phyloP scores from a whole-genome alignment of 2,797 vertebrate genomes.

The Clarias platycephalus region DNA sequence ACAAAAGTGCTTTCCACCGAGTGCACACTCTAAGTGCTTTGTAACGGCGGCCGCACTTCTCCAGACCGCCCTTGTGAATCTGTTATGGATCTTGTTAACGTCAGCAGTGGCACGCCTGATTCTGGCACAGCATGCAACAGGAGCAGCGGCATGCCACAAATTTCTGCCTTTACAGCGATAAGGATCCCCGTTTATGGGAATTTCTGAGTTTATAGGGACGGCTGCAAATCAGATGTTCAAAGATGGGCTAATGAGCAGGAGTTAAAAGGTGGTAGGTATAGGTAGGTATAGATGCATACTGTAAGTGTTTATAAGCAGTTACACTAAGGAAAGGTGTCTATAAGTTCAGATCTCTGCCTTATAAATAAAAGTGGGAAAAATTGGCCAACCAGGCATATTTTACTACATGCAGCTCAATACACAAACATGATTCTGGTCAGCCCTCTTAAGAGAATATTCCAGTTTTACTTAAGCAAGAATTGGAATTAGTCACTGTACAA shows the following conservation, averaged over 20 bases:
- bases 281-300: conserved; percentile 5
- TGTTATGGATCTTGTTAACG: conserved; percentile 52
- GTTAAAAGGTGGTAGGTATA: conserved; percentile 27
- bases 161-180: conserved; percentile 21
- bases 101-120: conserved; percentile 42
- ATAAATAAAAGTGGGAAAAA: not conserved
- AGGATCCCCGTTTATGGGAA: conserved; percentile 33
- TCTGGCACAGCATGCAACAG: conserved; percentile 36
- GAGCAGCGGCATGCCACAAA: conserved; percentile 14
- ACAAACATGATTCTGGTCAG: not conserved
- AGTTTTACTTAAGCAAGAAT: not conserved
- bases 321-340: not conserved
- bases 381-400: not conserved
- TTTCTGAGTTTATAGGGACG: conserved; percentile 36
- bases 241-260: conserved; percentile 10
- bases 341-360: not conserved
- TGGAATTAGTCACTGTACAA: not conserved
- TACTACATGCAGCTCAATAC: not conserved
- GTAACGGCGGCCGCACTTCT: conserved; percentile 52
- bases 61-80: conserved; percentile 46
- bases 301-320: conserved; percentile 5
- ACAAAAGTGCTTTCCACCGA: conserved; percentile 48
- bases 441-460: not conserved
- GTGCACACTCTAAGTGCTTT: conserved; percentile 50
- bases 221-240: conserved; percentile 23